Percentiles rank a stretch among this genome's conserved stretches.
phyloP scores from a whole-genome alignment of 2,113 vertebrate species.

The Lontra canadensis region DNA sequence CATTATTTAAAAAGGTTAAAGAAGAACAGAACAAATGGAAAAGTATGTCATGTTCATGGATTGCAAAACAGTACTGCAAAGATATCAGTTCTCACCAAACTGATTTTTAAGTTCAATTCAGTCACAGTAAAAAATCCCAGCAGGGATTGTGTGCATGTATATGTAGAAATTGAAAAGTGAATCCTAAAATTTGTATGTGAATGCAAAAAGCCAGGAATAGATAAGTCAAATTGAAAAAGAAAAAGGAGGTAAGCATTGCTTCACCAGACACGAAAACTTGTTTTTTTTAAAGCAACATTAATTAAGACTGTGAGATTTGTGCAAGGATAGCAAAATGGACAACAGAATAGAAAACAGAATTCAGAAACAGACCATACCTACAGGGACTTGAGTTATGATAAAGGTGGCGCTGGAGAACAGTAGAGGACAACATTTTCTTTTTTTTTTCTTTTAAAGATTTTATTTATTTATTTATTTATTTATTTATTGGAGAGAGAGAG shows the following conservation, averaged over 20 bases:
- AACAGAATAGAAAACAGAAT: neutral
- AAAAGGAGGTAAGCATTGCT: neutral
- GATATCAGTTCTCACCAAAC: neutral
- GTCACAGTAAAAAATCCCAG: neutral
- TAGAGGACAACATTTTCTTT: too few species aligned
- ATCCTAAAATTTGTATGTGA: neutral
- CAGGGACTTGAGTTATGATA: neutral
- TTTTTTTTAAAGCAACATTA: slow-evolving; percentile 32
- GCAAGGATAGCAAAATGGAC: neutral
- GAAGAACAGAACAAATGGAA: neutral
- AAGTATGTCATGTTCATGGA: neutral
- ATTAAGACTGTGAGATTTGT: neutral
- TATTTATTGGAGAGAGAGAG: too few species aligned
- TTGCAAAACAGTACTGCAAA: neutral
- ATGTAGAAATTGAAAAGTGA: neutral
- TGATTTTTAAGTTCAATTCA: neutral
- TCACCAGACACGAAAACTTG: neutral
- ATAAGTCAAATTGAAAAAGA: neutral
- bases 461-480: too few species aligned
- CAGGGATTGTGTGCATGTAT: neutral
- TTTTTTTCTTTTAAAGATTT: too few species aligned
- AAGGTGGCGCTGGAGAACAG: neutral
- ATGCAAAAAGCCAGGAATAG: neutral
- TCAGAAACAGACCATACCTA: neutral
- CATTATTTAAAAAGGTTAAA: neutral